Percentiles rank a stretch among this genome's conserved stretches.
phyloP scores from a whole-genome alignment of 2,113 vertebrate species.

The Megaceryle maxima region DNA sequence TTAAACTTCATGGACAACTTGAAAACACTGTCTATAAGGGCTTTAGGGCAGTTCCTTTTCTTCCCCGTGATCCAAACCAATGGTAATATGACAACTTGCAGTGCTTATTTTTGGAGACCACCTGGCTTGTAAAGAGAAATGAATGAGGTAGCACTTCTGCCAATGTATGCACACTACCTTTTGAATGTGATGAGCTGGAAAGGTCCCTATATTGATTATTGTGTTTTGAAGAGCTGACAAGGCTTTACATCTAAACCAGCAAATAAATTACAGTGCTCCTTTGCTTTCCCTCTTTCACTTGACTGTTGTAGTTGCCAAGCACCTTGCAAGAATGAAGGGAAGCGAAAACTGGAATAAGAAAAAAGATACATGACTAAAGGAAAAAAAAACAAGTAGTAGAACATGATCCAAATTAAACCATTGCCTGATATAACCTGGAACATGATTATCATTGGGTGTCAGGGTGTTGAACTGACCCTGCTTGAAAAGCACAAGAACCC shows the following conservation, averaged over 20 bases:
- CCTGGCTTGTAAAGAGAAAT: background rate
- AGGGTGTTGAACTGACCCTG: background rate
- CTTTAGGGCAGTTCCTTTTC: background rate
- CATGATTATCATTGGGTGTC: background rate
- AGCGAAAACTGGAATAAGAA: background rate
- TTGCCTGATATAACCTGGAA: background rate
- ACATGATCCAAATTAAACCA: background rate
- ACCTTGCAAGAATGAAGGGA: background rate
- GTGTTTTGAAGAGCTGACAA: background rate
- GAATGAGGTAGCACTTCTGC: background rate
- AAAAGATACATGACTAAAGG: background rate
- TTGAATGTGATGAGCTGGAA: background rate
- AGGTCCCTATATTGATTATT: background rate
- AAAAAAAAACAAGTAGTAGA: background rate
- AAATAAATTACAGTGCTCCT: background rate
- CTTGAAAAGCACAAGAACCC: background rate
- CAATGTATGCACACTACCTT: background rate
- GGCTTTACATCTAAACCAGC: background rate
- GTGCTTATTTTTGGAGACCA: background rate
- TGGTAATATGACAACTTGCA: background rate
- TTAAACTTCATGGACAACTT: background rate
- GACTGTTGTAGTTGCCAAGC: background rate
- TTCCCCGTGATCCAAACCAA: background rate
- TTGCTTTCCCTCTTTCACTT: background rate
- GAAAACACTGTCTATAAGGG: background rate